Evolutionary conservation across 2,797 vertebrate genomes (phyloP), one percentile per base, ranked within the genome.

Genomic region (Gymnodraco acuticeps): DNA sequence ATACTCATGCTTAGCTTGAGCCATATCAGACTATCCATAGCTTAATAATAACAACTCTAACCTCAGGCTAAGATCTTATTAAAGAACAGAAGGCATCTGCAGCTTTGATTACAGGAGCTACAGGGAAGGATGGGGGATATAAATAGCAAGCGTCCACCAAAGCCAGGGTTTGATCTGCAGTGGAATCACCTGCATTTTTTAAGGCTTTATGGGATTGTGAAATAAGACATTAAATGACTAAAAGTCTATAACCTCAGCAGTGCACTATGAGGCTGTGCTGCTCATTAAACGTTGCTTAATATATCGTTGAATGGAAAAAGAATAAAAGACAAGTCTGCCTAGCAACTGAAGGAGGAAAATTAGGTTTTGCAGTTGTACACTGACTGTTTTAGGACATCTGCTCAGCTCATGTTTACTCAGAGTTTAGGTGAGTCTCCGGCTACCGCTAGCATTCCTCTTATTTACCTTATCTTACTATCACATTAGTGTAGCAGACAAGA

Each of bases 61-160:
- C 86, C 82, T 73, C 79, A 53, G 87, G 84, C 82, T 77, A 80
- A 87, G 75, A 85, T 89, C 84, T 86, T 82, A 84, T 88, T 88
- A 78, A 90, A 89, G 85, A 86, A 73, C 46, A 75, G 68, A 77
- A 78, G 72, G 87, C 77, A 69, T 79, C 42, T 64, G 54, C 58
- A 73, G 80, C 51, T 70, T 81, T 78, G 48, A 61, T 64, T 83
- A 47, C 52, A 66, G 55, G 43, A 53, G 76, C 72, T 70, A 55
- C 10, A 33, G 64, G 41, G 63, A 23, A 61, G 43, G 23, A 66
- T 38, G 33, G 58, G 45, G 31, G 56, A 61, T 52, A 64, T 73
- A 85, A 74, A 86, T 64, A 88, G 56, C 73, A 72, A 52, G 16
- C 38, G 20, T 10, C 27, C 19, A 42, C 11, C 10, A 20, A 42